Evolutionary conservation across 2,888 invertebrate species (phyloP), one percentile per base, ranked within the genome.

Genomic region (Mechanitis mazaeus): DNA sequence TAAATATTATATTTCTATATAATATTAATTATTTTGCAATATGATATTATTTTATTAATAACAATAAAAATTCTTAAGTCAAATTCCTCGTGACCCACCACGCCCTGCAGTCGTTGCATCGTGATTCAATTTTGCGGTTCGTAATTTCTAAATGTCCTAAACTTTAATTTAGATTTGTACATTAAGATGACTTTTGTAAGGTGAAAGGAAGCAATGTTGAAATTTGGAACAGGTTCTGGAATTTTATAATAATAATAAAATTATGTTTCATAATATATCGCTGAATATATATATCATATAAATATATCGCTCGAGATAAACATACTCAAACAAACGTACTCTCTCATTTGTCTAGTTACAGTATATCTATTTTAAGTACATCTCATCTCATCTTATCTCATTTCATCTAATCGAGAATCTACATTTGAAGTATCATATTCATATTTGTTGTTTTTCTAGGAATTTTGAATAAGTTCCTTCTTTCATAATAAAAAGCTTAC

Each of bases 81-180:
- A 31, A 42, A 45, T 45, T 47, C 33, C n/a, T 66, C 66, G 66
- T 66, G 66, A 50, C 46, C 59, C 54, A 45, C 58, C 60, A 64
- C 66, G 64, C 66, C 66, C 54, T 38, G n/a, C 9, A 35, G 35
- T 45, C 12, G 55, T 59, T 58, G 57, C 59, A 55, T 46, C 64
- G 60, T 62, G 58, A 61, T 64, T 58, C 55, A 57, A 56, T 58
- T 64, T 60, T 55, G 64, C 58, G 64, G 66, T 58, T 58, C 28
- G 50, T 60, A 66, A 66, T 66, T 62, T 66, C 64, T 64, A 62
- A 66, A 66, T 64, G 56, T 42, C 58, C 58, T 64, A 60, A 58
- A 62, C 61, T 66, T 56, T 66, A 45, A 54, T 50, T 31, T 35
- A 59, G 45, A 61, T 61, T 59, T 45, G 50, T 50, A 45, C 53